Conservation (phyloP, 1,140 invertebrate genomes). For the Drosophila albomicans region DNA sequence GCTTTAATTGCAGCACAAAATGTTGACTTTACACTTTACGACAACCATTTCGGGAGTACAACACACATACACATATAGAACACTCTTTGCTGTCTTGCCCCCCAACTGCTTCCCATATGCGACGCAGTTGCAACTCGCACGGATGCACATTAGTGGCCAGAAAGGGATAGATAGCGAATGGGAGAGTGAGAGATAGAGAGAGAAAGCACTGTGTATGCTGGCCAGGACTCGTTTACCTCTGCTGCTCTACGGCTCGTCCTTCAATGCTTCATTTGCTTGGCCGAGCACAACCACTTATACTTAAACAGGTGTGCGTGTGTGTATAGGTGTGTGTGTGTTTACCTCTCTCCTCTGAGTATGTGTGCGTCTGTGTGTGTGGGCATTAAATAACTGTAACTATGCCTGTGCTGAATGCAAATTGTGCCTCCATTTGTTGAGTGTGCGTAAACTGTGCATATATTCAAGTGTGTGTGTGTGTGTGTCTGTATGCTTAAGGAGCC, state of each 20-base stretch:
- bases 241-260: constrained; percentile 22
- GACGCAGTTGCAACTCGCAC: constrained; percentile 16
- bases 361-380: constrained; percentile 24
- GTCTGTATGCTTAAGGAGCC: constrained; percentile 29
- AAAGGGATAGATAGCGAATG: too few relatives aligned
- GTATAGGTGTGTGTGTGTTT: constrained; percentile 13
- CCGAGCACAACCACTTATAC: constrained; percentile 54
- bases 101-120: constrained; percentile 1
- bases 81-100: not conserved
- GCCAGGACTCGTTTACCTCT: constrained; percentile 23
- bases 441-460: constrained; percentile 13
- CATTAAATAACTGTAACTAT: constrained; percentile 72
- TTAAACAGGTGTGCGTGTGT: constrained; percentile 40
- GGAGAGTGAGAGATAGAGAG: too few relatives aligned
- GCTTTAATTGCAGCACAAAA: constrained; percentile 76
- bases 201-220: not conserved
- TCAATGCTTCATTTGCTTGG: constrained; percentile 53
- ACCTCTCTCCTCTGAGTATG: not conserved
- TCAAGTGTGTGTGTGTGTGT: constrained; percentile 4
- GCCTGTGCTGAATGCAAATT: constrained; percentile 70
- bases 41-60: constrained; percentile 41
- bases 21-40: constrained; percentile 74
- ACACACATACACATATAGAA: not conserved
- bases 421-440: constrained; percentile 38
- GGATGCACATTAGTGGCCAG: constrained; percentile 33